A percentile compares a stretch with the other conserved stretches of the same genome.
These are phyloP conservation scores for Laspeyria flexula DNA, from an alignment of 2,888 invertebrate genomes.

Conservation along the genomic window DNA sequence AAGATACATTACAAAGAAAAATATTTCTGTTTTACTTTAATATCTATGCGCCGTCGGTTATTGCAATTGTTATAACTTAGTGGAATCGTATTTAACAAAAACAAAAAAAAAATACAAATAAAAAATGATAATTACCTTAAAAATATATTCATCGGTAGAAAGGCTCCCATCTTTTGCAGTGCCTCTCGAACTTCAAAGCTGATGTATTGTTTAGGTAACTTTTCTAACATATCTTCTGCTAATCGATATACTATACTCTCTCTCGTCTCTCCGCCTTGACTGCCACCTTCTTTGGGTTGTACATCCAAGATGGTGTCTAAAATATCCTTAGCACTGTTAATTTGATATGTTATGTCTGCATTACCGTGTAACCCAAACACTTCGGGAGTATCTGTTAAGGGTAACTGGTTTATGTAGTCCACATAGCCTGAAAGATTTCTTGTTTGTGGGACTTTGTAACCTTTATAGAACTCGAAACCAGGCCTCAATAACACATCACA, in stretches of 20 bases:
- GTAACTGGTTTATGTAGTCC: conserved; percentile 94
- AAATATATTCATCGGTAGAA: conserved; percentile 98
- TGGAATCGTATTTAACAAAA: no score
- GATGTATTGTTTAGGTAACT: conserved; percentile 93
- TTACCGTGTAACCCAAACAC: conserved; percentile 98
- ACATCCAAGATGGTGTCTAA: conserved; percentile 97
- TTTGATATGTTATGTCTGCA: conserved; percentile 99
- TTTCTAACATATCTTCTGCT: conserved; percentile 95
- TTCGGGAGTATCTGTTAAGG: conserved; percentile 95
- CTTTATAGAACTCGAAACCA: conserved; percentile 97
- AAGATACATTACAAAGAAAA: no score
- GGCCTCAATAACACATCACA: conserved; percentile 94
- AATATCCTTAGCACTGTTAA: conserved; percentile 97
- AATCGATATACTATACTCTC: conserved; percentile 96
- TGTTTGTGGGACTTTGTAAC: conserved; percentile 96
- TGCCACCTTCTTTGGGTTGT: conserved; percentile 98
- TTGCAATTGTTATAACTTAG: no score
- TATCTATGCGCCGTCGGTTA: no score
- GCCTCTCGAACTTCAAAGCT: conserved; percentile 96
- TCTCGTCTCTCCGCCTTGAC: conserved; percentile 95
- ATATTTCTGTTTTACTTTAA: no score
- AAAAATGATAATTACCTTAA: no score
- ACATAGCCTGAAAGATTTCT: conserved; percentile 92
- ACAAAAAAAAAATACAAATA: no score
- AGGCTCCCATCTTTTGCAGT: conserved; percentile 95